Conservation (phyloP, 2,888 invertebrate species). For the Drosophila nigricruria region DNA sequence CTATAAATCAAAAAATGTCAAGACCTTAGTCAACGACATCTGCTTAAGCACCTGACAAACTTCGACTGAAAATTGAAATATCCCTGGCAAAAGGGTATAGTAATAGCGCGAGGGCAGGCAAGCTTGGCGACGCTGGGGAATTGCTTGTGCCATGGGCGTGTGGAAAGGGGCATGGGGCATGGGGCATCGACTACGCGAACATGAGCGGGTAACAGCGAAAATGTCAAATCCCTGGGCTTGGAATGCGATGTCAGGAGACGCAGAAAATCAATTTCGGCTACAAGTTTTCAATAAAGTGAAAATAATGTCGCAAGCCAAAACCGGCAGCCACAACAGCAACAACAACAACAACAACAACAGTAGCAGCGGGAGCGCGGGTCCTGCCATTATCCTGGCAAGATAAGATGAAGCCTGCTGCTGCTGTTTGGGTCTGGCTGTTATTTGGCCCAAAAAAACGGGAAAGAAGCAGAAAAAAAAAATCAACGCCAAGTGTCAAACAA, state of each 20-base stretch:
- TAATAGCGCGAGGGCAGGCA: constrained; percentile 12
- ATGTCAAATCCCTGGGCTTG: constrained; percentile 74
- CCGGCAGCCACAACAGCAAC: constrained; percentile 41
- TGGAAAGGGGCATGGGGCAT: background rate
- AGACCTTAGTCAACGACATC: background rate
- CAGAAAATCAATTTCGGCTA: constrained; percentile 77
- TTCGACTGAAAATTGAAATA: background rate
- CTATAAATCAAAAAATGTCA: background rate
- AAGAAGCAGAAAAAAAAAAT: constrained; percentile 48
- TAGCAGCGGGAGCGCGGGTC: constrained; percentile 27
- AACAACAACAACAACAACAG: constrained; percentile 24
- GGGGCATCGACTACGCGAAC: constrained; percentile 4
- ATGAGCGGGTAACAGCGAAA: constrained; percentile 52
- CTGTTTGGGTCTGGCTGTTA: constrained; percentile 30
- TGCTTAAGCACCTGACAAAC: background rate
- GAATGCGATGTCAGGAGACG: constrained; percentile 71
- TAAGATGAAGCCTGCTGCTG: constrained; percentile 40
- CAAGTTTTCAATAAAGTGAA: constrained; percentile 81
- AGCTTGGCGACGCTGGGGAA: constrained; percentile 5
- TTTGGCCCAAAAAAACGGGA: constrained; percentile 45
- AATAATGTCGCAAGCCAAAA: constrained; percentile 72
- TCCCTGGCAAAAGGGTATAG: constrained; percentile 14
- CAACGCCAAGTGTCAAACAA: constrained; percentile 78
- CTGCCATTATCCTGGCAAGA: constrained; percentile 67
- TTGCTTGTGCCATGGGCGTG: background rate